Base-by-base conservation (phyloP, 2,888 invertebrate species). In the Junonia oenone region DNA sequence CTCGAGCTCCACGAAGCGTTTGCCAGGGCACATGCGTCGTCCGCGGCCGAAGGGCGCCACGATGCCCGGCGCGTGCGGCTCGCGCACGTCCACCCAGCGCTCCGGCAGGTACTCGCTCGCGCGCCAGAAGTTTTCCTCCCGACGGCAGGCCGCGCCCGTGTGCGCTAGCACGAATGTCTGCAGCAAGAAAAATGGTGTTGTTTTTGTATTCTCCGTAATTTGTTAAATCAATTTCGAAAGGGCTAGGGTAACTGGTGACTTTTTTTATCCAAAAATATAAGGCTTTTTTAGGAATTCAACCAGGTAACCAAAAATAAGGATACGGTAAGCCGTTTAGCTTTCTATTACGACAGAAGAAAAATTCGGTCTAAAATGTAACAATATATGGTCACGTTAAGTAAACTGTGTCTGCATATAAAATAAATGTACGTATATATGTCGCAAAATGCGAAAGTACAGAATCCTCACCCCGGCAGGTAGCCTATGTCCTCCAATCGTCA, bases 11-110 rank as follows among this genome's bases (percentile, higher is more conserved):
- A 96, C 94, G 73, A 96, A 96, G 58, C 96, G 90, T 80, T 96
- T 96, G 45, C 97, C 97, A 0, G 97, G 97, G 73, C 97, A 97
- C 82, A 95, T 94, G 45, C 97, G 91, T 50, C 93, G 92, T 0
- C 97, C 97, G 31, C 93, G 88, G 0, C 97, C 97, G 78, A 97
- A 97, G 0, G 59, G 59, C 4, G 59, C 95, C 1, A 96, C 94
- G 73, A 96, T 95, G 58, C 91, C 88, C 0, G 93, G 90, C 6
- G 94, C 92, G 58, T 92, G 91, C 43, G 78, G 83, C 66, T 81
- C 83, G 3, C 72, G 78, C 0, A 91, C 86, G 11, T 89, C 78
- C 19, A 95, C 69, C 97, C 97, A 97, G 37, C 97, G 91, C 72
- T 96, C 96, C 0, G 97, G 97, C 5, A 91, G 75, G 73, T 93